Base-by-base conservation (phyloP, 1,140 invertebrate species). In the Drosophila watanabei region DNA sequence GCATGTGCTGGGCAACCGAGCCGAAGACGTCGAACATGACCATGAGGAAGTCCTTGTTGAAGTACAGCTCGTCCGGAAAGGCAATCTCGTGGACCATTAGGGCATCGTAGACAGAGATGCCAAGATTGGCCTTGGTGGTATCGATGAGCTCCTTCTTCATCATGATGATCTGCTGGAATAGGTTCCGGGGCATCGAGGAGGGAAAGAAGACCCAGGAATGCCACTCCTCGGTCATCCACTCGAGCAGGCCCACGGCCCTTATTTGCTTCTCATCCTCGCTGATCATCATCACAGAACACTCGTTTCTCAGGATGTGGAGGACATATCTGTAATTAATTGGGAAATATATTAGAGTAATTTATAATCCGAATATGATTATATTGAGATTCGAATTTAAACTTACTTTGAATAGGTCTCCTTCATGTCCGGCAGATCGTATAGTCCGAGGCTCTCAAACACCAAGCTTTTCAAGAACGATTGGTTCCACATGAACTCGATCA, bases 161-260 rank as follows among this genome's bases (percentile, higher is more conserved):
- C 18, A 69, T 39, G 4, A 89, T 85, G 7, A 90, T 45, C 43
- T 81, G 69, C 37, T 90, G 81, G 24, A 89, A 89, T 7, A 85
- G 51, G 9, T 88, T 51, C 4, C 71, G 75, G 5, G 66, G 51
- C 33, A 90, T 9, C 2, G 57, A 75, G 0, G 69, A 79, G 1
- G 85, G 81, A n/a, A 89, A 45, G 43, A 76, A 85, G 0, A 73
- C 71, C 85, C 85, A 89, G n/a, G 85, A 89, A 59, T 89, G 85
- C 85, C 85, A 89, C 1, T 79, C 79, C 2, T 90, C 86, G 5
- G 85, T 89, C 86, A 90, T 90, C 85, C 85, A 89, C 45, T 89
- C 85, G 2, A 89, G 78, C 18, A 89, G 56, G 2, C 56, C 86
- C 16, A 89, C 85, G 11, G 86, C 85, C 1, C 20, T 13, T 6